Evolutionary conservation across 2,888 invertebrate species (phyloP), one percentile per base, ranked within the genome.

Genomic region (Chymomyza procnemis): DNA sequence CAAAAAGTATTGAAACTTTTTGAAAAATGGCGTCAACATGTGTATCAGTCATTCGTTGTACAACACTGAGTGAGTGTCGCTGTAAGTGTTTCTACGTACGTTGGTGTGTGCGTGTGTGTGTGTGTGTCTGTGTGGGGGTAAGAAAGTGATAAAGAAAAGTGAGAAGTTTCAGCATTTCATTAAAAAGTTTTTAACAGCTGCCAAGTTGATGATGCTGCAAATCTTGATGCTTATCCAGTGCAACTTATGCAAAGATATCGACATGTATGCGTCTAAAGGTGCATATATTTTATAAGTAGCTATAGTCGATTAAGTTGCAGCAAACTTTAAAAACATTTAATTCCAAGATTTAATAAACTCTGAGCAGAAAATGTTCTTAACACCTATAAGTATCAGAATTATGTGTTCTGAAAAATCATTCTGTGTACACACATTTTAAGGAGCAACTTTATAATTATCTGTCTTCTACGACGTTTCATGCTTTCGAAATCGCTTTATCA

Each of bases 1-100:
- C 30, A 67, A 61, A 41, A 72, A 52, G 54, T 68, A 72, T 73
- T 61, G 67, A 67, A 64, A 72, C 64, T 73, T 41, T 41, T 64
- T 30, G 34, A 14, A 61, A 67, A 72, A 72, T 64, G 73, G 52
- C 61, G 62, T 65, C 71, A 71, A 66, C 18, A 30, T 8, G 16
- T 58, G 18, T 58, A 41, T 58, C 41, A 16, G 21, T 46, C 34
- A 41, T 30, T 58, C 46, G 34, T 41, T 58, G 9, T 46, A 41
- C 34, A 41, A 12, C 12, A 12, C 34, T 41, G 9, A n/a, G 34
- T 41, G 48, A 50, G 18, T 50, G 16, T n/a, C 18, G 16, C 8
- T 18, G 48, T 21, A 54, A 21, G 19, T 21, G 9, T 22, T 14
- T n/a, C n/a, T n/a, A n/a, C n/a, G n/a, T n/a, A n/a, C n/a, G n/a